Evolutionary conservation across 2,888 invertebrate genomes (phyloP), one percentile per base, ranked within the genome.

Genomic region (Perithous albicinctus): DNA sequence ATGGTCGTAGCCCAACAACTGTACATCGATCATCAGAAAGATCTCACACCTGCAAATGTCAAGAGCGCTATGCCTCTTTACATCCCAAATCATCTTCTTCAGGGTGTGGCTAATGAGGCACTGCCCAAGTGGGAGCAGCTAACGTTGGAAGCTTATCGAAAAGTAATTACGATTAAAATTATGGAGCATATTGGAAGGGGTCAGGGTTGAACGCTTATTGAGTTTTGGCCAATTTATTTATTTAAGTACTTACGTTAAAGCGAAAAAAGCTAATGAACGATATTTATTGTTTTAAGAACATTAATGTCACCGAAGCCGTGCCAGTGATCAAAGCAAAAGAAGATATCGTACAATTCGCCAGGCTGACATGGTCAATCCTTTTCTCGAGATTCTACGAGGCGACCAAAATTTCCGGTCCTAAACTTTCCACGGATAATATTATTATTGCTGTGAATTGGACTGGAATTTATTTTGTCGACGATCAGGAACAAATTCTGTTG

Each of bases 321-420:
- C 95, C 96, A 63, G 93, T 95, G 2, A 91, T 95, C 26, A 95
- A 95, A 86, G 97, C 97, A 23, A 97, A 97, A 92, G 97, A 97
- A 93, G 98, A 98, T 90, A 96, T 99, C 70, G 98, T 98, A 0
- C 96, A 96, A 88, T 98, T 97, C 93, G 97, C 98, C 1, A 98
- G 98, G 93, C 94, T 96, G 82, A 97, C 97, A 87, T 99, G 99
- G 99, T 98, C 98, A 0, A 96, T 99, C 92, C 93, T 98, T 5
- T 99, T 99, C 93, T 98, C 98, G 0, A 95, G 97, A 89, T 98
- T 98, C 92, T 99, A 97, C 90, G 99, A 99, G 93, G 98, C 97
- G 0, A 94, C 96, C n/a, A 96, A 96, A 90, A 93, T 95, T 61
- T 95, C 96, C 81, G 97, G 96, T 0, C 95, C 96, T 0, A 94